Percentiles rank a stretch among this genome's conserved stretches.
These are phyloP conservation scores for Corvus moneduloides DNA, from an alignment of 2,113 vertebrate species.

Conservation along the genomic window DNA sequence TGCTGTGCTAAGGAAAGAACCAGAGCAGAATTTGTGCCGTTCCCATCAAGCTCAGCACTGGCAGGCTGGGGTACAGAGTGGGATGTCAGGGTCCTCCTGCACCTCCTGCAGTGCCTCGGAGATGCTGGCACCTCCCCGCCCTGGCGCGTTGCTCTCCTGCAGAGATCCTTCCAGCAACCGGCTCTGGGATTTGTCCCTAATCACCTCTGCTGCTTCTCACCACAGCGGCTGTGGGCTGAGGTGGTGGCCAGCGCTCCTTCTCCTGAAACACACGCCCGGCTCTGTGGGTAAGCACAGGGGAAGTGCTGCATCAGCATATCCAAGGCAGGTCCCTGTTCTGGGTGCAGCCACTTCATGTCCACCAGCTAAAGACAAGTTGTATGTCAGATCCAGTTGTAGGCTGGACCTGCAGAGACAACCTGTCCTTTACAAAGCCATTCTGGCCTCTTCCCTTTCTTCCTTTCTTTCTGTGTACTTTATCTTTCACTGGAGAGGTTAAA, in stretches of 20 bases:
- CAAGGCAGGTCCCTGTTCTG: background rate
- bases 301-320: background rate
- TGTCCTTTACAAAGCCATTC: background rate
- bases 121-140: accelerated
- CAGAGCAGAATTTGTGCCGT: background rate
- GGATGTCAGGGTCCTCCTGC: accelerated
- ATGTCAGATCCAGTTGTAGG: background rate
- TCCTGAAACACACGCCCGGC: background rate
- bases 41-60: background rate
- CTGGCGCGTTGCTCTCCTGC: accelerated
- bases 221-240: background rate
- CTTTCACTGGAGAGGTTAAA: background rate
- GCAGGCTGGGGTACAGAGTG: background rate
- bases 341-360: background rate
- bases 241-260: background rate
- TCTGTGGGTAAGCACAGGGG: background rate
- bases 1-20: background rate
- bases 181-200: background rate
- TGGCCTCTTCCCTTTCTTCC: background rate
- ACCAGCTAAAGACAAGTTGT: background rate
- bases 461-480: background rate
- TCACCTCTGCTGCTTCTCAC: background rate
- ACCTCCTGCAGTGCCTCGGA: background rate
- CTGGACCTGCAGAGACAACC: background rate
- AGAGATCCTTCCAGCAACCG: background rate